Evolutionary conservation across 2,888 invertebrate genomes (phyloP), one percentile per base, ranked within the genome.

Genomic region (Apotomis capreana): DNA sequence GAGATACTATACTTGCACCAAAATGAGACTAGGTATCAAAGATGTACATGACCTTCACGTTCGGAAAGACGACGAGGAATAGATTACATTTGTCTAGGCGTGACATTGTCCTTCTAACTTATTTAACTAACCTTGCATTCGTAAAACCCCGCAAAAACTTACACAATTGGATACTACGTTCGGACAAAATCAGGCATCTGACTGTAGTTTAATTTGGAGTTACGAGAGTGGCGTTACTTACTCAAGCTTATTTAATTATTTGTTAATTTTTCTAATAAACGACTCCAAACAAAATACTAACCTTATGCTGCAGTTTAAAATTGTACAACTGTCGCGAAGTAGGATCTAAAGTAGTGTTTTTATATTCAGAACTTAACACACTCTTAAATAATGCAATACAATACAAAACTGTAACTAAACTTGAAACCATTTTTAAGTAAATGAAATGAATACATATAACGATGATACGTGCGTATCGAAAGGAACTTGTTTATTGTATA

Each of bases 301-400:
- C 87, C 79, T 81, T 81, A 74, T 86, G 81, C 36, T 82, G 73
- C 52, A 76, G 70, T 76, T 78, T 80, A 70, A 87, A 87, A 57
- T 87, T 83, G 65, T 82, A 77, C 0, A 88, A 72, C 68, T 86
- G 87, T 10, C 80, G 74, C 0, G 78, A 74, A 0, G 77, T 78
- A 0, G 86, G 81, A 58, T 83, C 74, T 4, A 74, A 73, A 54
- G 79, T 80, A 9, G 77, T 64, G 55, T 78, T 79, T 44, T 73
- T 74, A 54, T 76, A 40, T 67, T 58, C 49, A 36, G 3, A 36
- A 67, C 67, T 49, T 8, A 67, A 36, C 46, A 49, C 57, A 67
- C 15, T 36, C n/a, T 10, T 58, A 36, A 49, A 13, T 13, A 57
- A 15, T 15, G 44, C 5, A 8, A 55, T 13, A 40, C 15, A 44